These are phyloP conservation scores for Hermaeophaga mercurialis DNA, from an alignment of 2,888 invertebrate species.

Conservation along the genomic window DNA sequence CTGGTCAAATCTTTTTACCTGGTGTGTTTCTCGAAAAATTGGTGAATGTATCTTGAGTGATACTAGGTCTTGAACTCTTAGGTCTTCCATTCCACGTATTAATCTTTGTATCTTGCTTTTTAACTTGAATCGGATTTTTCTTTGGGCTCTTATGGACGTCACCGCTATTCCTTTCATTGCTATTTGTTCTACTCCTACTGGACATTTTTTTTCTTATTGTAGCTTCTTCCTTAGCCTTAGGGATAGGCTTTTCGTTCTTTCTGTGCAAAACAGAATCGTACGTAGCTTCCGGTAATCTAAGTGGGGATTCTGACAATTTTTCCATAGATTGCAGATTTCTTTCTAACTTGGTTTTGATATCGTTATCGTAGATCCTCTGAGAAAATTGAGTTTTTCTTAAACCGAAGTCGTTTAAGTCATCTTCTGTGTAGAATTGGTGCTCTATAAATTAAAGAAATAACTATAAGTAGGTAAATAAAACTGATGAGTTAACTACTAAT, in stretches of 20 bases:
- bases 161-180: constrained; percentile 49
- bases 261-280: constrained; percentile 21
- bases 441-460: constrained; percentile 58
- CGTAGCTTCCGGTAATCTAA: constrained; percentile 28
- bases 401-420: constrained; percentile 72
- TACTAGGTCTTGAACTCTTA: constrained; percentile 58
- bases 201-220: constrained; percentile 6
- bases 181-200: constrained; percentile 53
- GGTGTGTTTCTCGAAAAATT: constrained; percentile 50
- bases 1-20: no score
- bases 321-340: constrained; percentile 32
- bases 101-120: constrained; percentile 55
- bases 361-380: constrained; percentile 64
- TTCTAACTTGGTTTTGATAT: constrained; percentile 52
- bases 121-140: constrained; percentile 58
- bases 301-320: constrained; percentile 35
- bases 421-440: constrained; percentile 67
- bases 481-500: no score
- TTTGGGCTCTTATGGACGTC: constrained; percentile 50
- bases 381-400: constrained; percentile 73
- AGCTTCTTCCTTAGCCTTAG: constrained; percentile 35
- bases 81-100: constrained; percentile 75
- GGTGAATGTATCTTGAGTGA: constrained; percentile 68
- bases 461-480: no score
- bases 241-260: constrained; percentile 29